These are phyloP conservation scores for Mustelus asterias DNA, from an alignment of 2,113 vertebrate genomes.

Conservation along the genomic window DNA sequence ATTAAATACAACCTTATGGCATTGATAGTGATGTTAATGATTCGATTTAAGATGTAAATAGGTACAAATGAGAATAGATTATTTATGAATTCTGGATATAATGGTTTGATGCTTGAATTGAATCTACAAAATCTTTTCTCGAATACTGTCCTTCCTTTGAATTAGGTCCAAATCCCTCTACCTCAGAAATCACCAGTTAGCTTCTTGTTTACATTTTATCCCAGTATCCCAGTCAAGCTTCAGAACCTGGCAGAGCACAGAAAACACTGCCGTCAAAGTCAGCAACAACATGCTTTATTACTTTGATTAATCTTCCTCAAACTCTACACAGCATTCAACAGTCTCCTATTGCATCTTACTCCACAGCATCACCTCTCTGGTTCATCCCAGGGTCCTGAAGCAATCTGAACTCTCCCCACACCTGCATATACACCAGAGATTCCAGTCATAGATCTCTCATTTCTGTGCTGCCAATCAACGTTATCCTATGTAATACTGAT, in stretches of 20 bases:
- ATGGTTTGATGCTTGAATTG: not conserved
- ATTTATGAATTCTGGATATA: not conserved
- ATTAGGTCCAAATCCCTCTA: not conserved
- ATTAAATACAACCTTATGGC: not conserved
- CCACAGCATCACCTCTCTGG: not conserved
- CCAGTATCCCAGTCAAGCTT: not conserved
- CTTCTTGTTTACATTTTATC: not conserved
- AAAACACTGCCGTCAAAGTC: not conserved
- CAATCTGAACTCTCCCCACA: not conserved
- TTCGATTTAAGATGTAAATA: not conserved
- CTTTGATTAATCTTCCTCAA: not conserved
- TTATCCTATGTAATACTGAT: not conserved
- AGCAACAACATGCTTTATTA: not conserved
- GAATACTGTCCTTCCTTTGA: not conserved
- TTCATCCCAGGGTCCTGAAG: not conserved
- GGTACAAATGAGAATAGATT: not conserved
- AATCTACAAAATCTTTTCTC: not conserved
- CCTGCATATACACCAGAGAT: not conserved
- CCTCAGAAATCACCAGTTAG: not conserved
- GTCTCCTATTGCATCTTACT: not conserved
- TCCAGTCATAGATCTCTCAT: not conserved
- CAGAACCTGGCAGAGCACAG: not conserved
- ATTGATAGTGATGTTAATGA: slow-evolving; percentile 12
- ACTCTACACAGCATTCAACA: not conserved
- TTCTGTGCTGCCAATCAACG: not conserved